Percentiles rank a stretch among this genome's conserved stretches.
phyloP scores from a whole-genome alignment of 2,797 vertebrate genomes.

The Prunella strophiata region DNA sequence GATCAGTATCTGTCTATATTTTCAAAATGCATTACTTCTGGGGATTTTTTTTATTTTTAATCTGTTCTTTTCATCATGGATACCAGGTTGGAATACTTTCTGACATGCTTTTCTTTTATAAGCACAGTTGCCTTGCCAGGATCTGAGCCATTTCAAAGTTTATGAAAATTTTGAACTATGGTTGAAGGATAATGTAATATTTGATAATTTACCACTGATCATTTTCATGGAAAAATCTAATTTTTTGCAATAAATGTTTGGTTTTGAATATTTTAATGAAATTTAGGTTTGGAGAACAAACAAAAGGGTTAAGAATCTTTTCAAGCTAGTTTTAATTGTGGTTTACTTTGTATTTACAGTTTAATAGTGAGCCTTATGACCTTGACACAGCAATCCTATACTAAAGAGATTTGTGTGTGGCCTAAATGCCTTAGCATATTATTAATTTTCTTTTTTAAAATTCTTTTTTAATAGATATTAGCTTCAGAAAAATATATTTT shows the following conservation, averaged over 20 bases:
- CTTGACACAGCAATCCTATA: neutral
- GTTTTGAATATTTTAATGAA: neutral
- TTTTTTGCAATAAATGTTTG: neutral
- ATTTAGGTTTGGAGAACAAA: neutral
- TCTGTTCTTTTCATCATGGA: neutral
- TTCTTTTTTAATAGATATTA: neutral
- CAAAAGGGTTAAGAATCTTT: neutral
- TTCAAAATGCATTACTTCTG: neutral
- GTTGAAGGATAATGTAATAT: neutral
- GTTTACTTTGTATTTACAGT: neutral
- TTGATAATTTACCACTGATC: neutral
- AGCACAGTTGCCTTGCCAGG: neutral
- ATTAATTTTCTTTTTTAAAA: neutral
- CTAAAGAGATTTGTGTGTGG: neutral
- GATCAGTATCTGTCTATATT: neutral
- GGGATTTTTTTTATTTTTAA: neutral
- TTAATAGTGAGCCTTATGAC: neutral
- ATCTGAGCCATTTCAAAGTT: neutral
- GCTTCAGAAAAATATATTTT: neutral
- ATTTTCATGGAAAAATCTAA: neutral
- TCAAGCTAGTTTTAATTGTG: neutral
- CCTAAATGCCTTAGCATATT: neutral
- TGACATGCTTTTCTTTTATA: neutral
- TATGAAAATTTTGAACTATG: neutral
- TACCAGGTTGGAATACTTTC: neutral